Evolutionary conservation across 2,797 vertebrate genomes (phyloP).

Genomic region (Erpetoichthys calabaricus): DNA sequence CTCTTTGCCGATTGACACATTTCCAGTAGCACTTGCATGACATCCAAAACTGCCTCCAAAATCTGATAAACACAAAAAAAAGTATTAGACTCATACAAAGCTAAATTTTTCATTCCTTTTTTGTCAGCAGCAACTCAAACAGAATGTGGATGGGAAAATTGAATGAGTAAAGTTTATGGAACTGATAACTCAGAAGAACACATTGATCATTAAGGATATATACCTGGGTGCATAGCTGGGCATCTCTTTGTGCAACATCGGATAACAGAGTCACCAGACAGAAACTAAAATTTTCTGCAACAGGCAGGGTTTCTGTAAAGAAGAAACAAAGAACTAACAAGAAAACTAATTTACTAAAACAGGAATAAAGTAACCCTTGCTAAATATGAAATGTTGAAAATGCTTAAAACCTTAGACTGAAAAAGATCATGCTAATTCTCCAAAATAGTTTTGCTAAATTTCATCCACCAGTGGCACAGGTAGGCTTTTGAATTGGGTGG

Average conservation of each 20-base stretch:
- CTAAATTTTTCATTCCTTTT: neutral
- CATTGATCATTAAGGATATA: neutral
- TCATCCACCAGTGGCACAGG: no score
- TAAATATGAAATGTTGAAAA: neutral
- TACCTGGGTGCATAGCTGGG: constrained; percentile 69
- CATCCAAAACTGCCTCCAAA: constrained; percentile 72
- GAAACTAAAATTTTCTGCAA: constrained; percentile 93
- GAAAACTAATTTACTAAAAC: no score
- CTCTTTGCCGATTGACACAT: constrained; percentile 70
- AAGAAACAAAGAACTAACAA: constrained; percentile 6
- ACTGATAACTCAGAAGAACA: neutral
- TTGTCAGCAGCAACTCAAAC: neutral
- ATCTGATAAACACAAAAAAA: constrained; percentile 50
- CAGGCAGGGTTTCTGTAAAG: constrained; percentile 67
- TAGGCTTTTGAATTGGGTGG: no score
- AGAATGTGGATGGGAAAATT: constrained; percentile 8
- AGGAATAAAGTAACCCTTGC: no score
- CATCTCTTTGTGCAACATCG: constrained; percentile 79
- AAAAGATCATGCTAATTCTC: neutral
- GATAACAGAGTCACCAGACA: constrained; percentile 80
- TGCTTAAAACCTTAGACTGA: neutral
- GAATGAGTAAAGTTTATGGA: neutral
- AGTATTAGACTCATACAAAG: neutral
- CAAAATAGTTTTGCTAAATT: neutral
- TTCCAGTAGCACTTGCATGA: constrained; percentile 73